Evolutionary conservation across 1,140 invertebrate species (phyloP), one percentile per base, ranked within the genome.

Genomic region (Drosophila nannoptera): DNA sequence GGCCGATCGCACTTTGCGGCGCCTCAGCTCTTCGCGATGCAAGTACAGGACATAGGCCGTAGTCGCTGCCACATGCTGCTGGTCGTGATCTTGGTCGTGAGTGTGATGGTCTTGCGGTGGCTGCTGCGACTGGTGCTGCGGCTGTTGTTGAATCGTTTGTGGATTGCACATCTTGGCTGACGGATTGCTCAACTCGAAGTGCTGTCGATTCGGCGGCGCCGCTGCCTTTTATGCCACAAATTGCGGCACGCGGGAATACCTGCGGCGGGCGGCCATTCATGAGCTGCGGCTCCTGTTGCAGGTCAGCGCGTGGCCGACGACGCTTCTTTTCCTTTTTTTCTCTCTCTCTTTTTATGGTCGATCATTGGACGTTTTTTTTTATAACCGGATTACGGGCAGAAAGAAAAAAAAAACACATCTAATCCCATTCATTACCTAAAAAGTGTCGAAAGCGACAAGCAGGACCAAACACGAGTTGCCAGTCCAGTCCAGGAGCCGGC

Each of bases 361-460:
- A 43, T 50, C 14, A 42, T 42, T 68, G 40, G 35, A 9, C 52
- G 36, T 43, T 22, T 22, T 55, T 40, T 81, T 64, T 64, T 64
- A 55, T 31, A 35, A 32, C 50, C 14, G 82, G 82, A 86, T 87
- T 86, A 86, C 40, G 5, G 7, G 12, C n/a, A 42, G 12, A 75
- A 84, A 76, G 68, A 59, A 58, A 56, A 49, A 45, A 31, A 42
- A 63, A 76, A 59, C 63, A 56, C 14, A n/a, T 14, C 14, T 76
- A 72, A 77, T 77, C 58, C 74, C 81, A 86, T 86, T 86, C 81
- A 86, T 86, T 86, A 86, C 81, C 81, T 86, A 86, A 86, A 84
- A 77, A 84, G 75, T 65, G 75, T 71, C 56, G 67, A 69, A 80
- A 71, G 31, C 43, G 22, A 9, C 35, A 22, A 36, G 55, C 38